These are phyloP conservation scores for Cottus gobio DNA, from an alignment of 2,113 vertebrate species.

Conservation along the genomic window DNA sequence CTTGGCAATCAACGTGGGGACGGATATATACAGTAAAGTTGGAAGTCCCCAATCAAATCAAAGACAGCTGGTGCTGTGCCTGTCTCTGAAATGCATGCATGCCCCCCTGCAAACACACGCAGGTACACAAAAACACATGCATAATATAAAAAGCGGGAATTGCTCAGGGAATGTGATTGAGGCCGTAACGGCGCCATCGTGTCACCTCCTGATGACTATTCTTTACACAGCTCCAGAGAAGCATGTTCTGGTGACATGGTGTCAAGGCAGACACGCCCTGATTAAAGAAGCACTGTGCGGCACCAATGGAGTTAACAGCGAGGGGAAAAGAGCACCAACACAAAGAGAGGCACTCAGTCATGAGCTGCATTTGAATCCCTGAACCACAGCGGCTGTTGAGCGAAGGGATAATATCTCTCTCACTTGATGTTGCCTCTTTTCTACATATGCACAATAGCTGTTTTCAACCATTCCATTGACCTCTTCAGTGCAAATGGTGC, in stretches of 20 bases:
- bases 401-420: slow-evolving; percentile 14
- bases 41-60: slow-evolving; percentile 61
- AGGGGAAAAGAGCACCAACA: slow-evolving; percentile 39
- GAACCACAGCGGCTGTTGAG: slow-evolving; percentile 39
- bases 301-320: slow-evolving; percentile 56
- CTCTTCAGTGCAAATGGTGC: slow-evolving; percentile 18
- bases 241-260: slow-evolving; percentile 62
- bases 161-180: slow-evolving; percentile 15
- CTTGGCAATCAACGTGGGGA: slow-evolving; percentile 73
- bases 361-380: slow-evolving; percentile 64
- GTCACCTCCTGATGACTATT: slow-evolving; percentile 55
- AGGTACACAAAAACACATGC: slow-evolving; percentile 12
- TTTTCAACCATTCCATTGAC: slow-evolving; percentile 4
- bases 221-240: slow-evolving; percentile 48
- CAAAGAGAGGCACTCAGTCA: slow-evolving; percentile 43
- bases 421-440: background rate
- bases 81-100: slow-evolving; percentile 53
- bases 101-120: background rate
- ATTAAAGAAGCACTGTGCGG: slow-evolving; percentile 69
- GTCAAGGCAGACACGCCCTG: slow-evolving; percentile 61
- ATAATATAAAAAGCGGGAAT: slow-evolving; percentile 43
- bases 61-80: slow-evolving; percentile 52
- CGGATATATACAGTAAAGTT: slow-evolving; percentile 69
- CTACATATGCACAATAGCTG: background rate
- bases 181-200: slow-evolving; percentile 37